These are phyloP conservation scores for Calephelis virginiensis DNA, from an alignment of 1,140 invertebrate genomes.

Conservation along the genomic window DNA sequence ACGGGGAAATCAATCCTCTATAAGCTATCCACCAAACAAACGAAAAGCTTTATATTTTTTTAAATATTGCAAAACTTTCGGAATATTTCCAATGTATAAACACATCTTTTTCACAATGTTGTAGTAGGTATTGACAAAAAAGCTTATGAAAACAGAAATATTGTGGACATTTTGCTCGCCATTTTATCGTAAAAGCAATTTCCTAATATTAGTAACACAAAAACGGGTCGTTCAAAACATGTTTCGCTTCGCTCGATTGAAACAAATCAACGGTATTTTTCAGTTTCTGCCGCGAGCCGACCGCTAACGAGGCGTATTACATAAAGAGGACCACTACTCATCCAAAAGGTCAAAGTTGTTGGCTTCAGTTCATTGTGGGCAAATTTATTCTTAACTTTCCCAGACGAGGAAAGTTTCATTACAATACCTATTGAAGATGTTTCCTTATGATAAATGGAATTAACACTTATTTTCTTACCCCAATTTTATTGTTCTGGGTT, in stretches of 20 bases:
- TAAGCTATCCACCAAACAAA: too few relatives aligned
- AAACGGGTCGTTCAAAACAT: not conserved
- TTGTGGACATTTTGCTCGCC: too few relatives aligned
- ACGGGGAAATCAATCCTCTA: too few relatives aligned
- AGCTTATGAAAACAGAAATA: too few relatives aligned
- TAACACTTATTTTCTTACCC: too few relatives aligned
- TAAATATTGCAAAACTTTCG: too few relatives aligned
- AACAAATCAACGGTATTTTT: conserved; percentile 9
- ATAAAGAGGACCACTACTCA: conserved; percentile 14
- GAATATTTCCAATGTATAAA: too few relatives aligned
- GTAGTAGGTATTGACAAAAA: too few relatives aligned
- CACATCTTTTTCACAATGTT: too few relatives aligned
- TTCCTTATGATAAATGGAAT: not conserved
- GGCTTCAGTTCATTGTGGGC: not conserved
- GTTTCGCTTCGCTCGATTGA: not conserved
- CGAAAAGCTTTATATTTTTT: too few relatives aligned
- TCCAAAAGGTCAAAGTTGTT: conserved; percentile 3
- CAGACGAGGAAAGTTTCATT: not conserved
- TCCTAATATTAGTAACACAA: not conserved
- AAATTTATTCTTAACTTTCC: not conserved
- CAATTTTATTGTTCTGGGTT: too few relatives aligned
- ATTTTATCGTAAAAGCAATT: not conserved
- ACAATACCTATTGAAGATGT: not conserved
- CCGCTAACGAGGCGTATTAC: conserved; percentile 9
- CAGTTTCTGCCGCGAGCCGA: not conserved